phyloP scores from a whole-genome alignment of 1,140 invertebrate species.

The Papilio aristodemus region DNA sequence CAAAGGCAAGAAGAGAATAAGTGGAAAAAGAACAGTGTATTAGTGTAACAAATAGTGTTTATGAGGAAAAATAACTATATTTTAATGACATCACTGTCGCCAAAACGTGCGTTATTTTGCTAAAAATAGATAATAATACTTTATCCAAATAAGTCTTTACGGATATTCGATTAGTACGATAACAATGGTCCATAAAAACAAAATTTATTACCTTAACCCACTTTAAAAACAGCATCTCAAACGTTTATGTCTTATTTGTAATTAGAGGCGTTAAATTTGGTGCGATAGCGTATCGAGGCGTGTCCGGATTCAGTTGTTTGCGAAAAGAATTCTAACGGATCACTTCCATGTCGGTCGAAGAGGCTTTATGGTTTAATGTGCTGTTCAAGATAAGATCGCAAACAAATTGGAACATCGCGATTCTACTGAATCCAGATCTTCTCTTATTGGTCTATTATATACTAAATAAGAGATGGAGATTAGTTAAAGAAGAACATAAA shows the following conservation, averaged over 20 bases:
- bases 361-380: slow-evolving; percentile 1
- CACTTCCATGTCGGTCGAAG: slow-evolving; percentile 44
- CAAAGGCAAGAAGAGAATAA: neutral
- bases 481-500: too few species aligned
- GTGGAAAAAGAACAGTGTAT: neutral
- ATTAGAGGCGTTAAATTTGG: slow-evolving; percentile 68
- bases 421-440: slow-evolving; percentile 23
- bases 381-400: slow-evolving; percentile 33
- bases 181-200: slow-evolving; percentile 35
- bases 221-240: slow-evolving; percentile 36
- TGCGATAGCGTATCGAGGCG: slow-evolving; percentile 56
- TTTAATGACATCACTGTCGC: neutral
- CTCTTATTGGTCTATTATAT: neutral
- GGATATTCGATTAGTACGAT: neutral
- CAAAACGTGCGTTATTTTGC: neutral
- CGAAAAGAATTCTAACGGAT: slow-evolving; percentile 69
- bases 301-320: slow-evolving; percentile 53
- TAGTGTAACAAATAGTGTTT: too few species aligned
- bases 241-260: slow-evolving; percentile 59
- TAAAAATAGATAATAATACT: neutral
- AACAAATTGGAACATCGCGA: slow-evolving; percentile 36
- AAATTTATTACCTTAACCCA: slow-evolving; percentile 44
- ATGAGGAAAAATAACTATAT: too few species aligned
- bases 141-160: neutral
- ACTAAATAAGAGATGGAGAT: too few species aligned